These are phyloP conservation scores for Catamblyrhynchus diadema DNA, from an alignment of 2,797 vertebrate genomes.

Conservation along the genomic window DNA sequence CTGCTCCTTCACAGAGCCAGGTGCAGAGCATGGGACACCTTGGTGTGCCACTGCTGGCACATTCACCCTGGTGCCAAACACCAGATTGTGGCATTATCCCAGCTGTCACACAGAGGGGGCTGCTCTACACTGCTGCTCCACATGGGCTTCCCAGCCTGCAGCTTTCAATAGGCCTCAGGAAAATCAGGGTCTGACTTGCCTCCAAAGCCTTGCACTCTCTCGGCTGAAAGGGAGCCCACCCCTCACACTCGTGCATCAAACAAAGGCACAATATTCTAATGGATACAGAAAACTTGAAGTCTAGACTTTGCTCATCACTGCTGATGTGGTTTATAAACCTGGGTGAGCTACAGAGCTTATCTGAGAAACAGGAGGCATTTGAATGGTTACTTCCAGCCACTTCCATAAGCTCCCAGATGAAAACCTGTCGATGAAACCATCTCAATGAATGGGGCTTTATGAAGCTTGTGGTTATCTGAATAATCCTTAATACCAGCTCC, in stretches of 20 bases:
- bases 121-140: neutral
- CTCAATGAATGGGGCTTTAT: neutral
- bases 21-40: fast-evolving
- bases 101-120: neutral
- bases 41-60: neutral
- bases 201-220: neutral
- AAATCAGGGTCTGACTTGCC: neutral
- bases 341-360: neutral
- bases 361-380: neutral
- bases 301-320: neutral
- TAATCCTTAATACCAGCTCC: constrained; percentile 50
- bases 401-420: constrained; percentile 15
- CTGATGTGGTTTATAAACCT: neutral
- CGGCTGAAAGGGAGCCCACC: neutral
- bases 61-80: too few relatives aligned
- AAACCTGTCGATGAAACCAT: constrained; percentile 28
- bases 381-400: neutral
- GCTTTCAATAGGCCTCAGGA: neutral
- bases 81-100: neutral
- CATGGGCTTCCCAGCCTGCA: neutral
- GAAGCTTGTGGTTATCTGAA: constrained; percentile 41
- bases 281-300: neutral
- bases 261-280: neutral
- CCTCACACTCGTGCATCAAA: fast-evolving
- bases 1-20: neutral